Conservation (phyloP, 2,888 invertebrate species). For the Coenonympha arcania region DNA sequence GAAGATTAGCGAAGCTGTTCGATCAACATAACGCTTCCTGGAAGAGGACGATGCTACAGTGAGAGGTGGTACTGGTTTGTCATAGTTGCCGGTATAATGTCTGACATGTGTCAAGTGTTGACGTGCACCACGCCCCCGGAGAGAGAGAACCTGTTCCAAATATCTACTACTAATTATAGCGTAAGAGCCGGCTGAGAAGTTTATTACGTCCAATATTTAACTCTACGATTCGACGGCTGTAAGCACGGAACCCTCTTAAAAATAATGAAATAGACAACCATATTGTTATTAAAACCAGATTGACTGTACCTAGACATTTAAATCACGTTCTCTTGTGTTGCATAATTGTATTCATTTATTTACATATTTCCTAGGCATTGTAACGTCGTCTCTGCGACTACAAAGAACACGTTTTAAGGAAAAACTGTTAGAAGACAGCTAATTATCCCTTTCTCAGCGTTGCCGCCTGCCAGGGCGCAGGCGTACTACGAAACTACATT, state of each 20-base stretch:
- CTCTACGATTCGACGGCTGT: no score
- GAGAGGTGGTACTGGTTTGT: background rate
- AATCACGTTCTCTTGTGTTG: no score
- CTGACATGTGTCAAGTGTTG: constrained; percentile 17
- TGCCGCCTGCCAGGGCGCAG: no score
- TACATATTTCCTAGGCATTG: no score
- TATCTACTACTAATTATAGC: background rate
- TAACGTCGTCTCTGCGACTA: background rate
- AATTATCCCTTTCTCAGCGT: constrained; percentile 5
- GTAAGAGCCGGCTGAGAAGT: background rate
- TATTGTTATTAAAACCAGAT: no score
- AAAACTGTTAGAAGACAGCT: constrained; percentile 6
- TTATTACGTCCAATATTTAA: no score
- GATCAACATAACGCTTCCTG: background rate
- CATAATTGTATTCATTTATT: no score
- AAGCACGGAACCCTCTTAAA: no score
- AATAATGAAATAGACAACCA: no score
- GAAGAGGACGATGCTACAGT: background rate
- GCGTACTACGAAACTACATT: no score
- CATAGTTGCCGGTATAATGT: constrained; percentile 1
- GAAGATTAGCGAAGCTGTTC: background rate
- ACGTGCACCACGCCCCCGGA: constrained; percentile 13
- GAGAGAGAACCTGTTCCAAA: constrained; percentile 12
- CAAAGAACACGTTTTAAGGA: constrained; percentile 2
- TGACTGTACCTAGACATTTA: no score